Base-by-base conservation (phyloP, 1,140 invertebrate species). In the Macrocentrus cingulum region DNA sequence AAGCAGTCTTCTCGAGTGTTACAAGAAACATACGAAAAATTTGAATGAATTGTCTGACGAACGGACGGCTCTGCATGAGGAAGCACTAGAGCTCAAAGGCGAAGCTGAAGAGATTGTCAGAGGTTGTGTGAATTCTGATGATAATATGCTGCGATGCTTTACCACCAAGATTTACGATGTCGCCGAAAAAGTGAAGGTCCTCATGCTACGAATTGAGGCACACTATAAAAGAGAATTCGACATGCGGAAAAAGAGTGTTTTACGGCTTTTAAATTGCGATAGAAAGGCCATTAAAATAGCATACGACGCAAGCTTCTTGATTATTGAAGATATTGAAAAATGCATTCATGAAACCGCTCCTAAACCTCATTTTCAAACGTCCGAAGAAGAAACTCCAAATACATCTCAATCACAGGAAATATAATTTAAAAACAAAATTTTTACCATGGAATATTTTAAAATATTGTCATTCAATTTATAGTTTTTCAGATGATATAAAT, bases 1-100 rank as follows among this genome's bases (percentile, higher is more conserved):
- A 46, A 61, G 61, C 41, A 59, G 51, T 37, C 61, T 70, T 51
- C 54, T 63, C 16, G 59, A 64, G 51, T 68, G 65, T 63, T 70
- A 70, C 61, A 63, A 63, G 46, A 68, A 64, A 50, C 60, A 70
- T 59, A 64, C 64, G 42, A 20, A 11, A 16, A 42, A 60, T 34
- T 49, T 66, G 36, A 64, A 68, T 45, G 58, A 65, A 52, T 44
- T 68, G 42, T 54, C 54, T 45, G 54, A 49, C 3, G 61, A 68
- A 8, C 59, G 65, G 23, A 37, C 61, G 49, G 63, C 60, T 34
- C 62, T 66, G 29, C 63, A 66, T 60, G 49, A 61, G 46, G 66
- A 62, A 51, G 62, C 66, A 34, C 50, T 39, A 41, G 62, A 61
- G 60, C 60, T 66, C 37, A 66, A 64, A 44, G 52, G 60, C 23